Evolutionary conservation across 2,113 vertebrate species (phyloP).

Genomic region (Desmodus rotundus): DNA sequence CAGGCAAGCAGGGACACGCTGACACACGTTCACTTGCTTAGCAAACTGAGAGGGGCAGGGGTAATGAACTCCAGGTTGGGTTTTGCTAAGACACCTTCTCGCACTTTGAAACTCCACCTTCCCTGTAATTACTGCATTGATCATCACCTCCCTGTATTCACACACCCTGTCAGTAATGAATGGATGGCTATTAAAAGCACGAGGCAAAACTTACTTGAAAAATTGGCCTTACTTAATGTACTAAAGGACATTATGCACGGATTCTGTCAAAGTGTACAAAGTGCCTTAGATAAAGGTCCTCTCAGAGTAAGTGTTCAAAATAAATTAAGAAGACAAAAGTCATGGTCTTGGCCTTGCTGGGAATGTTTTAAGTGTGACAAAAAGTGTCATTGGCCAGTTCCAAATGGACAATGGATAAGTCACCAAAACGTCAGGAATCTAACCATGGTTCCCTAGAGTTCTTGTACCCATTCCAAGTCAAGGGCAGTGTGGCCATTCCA

Average conservation of each 20-base stretch:
- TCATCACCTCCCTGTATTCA: background rate
- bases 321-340: background rate
- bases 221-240: background rate
- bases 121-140: slow-evolving; percentile 6
- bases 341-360: background rate
- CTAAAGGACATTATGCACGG: background rate
- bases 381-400: background rate
- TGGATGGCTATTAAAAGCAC: background rate
- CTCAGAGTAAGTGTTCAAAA: background rate
- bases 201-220: background rate
- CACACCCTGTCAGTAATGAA: background rate
- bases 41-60: background rate
- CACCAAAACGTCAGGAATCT: background rate
- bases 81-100: background rate
- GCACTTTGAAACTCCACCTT: background rate
- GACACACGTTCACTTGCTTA: background rate
- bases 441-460: background rate
- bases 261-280: background rate
- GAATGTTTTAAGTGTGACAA: background rate
- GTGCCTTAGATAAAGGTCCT: background rate
- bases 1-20: background rate
- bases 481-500: background rate
- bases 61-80: background rate
- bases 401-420: background rate
- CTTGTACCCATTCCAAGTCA: background rate